phyloP scores from a whole-genome alignment of 2,888 invertebrate genomes.

The Caradrina clavipalpis region DNA sequence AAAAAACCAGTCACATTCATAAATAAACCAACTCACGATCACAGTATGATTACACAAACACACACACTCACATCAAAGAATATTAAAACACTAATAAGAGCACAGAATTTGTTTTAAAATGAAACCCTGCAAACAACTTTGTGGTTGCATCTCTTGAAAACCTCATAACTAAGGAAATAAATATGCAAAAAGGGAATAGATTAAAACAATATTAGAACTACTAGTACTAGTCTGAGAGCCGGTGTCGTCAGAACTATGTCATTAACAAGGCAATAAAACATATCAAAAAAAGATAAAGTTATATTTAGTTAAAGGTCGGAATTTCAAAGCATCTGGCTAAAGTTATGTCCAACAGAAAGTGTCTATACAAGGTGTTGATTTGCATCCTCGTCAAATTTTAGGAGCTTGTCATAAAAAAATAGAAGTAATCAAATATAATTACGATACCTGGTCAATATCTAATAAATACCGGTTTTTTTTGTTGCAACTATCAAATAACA shows the following conservation, averaged over 20 bases:
- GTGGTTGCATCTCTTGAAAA: constrained; percentile 16
- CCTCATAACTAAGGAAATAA: constrained; percentile 14
- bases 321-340: too few relatives aligned
- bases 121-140: constrained; percentile 2
- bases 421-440: too few relatives aligned
- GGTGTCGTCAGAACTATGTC: not conserved
- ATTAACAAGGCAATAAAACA: too few relatives aligned
- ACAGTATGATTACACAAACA: constrained; percentile 7
- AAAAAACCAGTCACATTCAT: not conserved
- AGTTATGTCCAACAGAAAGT: too few relatives aligned
- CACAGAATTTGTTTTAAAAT: constrained; percentile 2
- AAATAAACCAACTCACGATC: constrained; percentile 9
- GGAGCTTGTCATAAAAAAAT: too few relatives aligned
- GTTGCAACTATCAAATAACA: too few relatives aligned
- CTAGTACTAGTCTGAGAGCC: not conserved
- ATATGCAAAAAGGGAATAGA: not conserved
- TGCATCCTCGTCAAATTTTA: too few relatives aligned
- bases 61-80: constrained; percentile 10
- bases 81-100: constrained; percentile 26
- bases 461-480: too few relatives aligned
- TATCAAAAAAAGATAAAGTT: too few relatives aligned
- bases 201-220: constrained; percentile 2
- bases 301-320: too few relatives aligned
- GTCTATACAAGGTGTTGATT: too few relatives aligned
- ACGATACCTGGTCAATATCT: too few relatives aligned